These are phyloP conservation scores for Andrena trimmerana DNA, from an alignment of 2,888 invertebrate species.

Conservation along the genomic window DNA sequence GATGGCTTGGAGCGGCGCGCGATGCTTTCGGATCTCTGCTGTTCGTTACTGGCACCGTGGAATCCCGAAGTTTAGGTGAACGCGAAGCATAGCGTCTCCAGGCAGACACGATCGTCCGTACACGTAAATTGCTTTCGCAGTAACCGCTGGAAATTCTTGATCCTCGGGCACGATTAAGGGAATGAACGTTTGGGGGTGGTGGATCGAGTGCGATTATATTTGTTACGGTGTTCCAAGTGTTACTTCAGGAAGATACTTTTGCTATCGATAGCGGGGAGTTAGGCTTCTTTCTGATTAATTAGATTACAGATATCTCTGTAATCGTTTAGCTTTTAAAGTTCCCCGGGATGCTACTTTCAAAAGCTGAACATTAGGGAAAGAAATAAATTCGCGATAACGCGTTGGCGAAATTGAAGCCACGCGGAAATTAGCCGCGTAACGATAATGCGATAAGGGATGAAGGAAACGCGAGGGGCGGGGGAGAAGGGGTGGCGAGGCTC, in stretches of 20 bases:
- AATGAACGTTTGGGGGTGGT: not conserved
- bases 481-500: slow-evolving; percentile 14
- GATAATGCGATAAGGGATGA: slow-evolving; percentile 44
- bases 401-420: slow-evolving; percentile 20
- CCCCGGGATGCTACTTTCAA: slow-evolving; percentile 5
- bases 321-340: no score
- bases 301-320: no score
- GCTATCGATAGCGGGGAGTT: no score
- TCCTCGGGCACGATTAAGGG: slow-evolving; percentile 26
- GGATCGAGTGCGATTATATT: not conserved
- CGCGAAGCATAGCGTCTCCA: slow-evolving; percentile 12
- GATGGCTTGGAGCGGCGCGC: not conserved
- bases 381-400: slow-evolving; percentile 15
- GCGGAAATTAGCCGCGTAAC: slow-evolving; percentile 46
- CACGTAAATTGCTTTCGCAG: slow-evolving; percentile 44
- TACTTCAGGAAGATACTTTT: no score
- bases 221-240: no score
- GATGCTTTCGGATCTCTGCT: not conserved
- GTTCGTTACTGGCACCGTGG: slow-evolving; percentile 35
- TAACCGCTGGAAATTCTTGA: slow-evolving; percentile 38
- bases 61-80: slow-evolving; percentile 5
- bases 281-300: no score
- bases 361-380: slow-evolving; percentile 19
- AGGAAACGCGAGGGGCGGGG: not conserved
- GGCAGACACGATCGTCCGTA: slow-evolving; percentile 11